A percentile compares a stretch with the other conserved stretches of the same genome.
These are phyloP conservation scores for Heterochromis multidens DNA, from an alignment of 2,113 vertebrate genomes.

Conservation along the genomic window DNA sequence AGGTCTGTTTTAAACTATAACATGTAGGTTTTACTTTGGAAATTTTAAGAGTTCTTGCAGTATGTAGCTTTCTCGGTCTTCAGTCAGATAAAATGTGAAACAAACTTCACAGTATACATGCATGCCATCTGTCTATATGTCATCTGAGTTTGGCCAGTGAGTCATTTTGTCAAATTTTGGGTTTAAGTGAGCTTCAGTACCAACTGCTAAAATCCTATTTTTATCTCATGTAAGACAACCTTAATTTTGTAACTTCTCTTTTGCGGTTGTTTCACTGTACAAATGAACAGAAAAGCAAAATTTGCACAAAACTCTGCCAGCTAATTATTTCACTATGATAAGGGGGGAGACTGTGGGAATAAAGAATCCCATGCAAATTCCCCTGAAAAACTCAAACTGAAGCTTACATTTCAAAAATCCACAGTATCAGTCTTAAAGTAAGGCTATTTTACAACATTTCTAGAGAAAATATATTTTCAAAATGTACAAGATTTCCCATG, in stretches of 20 bases:
- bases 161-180: not conserved
- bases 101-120: not conserved
- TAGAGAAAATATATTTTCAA: constrained; percentile 32
- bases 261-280: not conserved
- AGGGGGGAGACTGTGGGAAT: not conserved
- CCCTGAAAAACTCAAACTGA: not conserved
- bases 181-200: not conserved
- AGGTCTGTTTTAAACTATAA: not conserved
- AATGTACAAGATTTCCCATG: not conserved
- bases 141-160: not conserved
- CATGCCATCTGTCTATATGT: not conserved
- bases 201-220: not conserved
- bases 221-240: not conserved
- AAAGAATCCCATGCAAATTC: not conserved
- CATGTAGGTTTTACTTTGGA: not conserved
- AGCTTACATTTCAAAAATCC: not conserved
- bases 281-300: not conserved
- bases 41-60: not conserved
- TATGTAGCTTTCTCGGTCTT: not conserved
- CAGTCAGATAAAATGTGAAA: not conserved
- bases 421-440: constrained; percentile 2
- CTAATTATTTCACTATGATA: not conserved
- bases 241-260: not conserved
- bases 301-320: not conserved
- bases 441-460: constrained; percentile 25